Base-by-base conservation (phyloP, 2,113 vertebrate genomes). In the Chloropsis cyanopogon region DNA sequence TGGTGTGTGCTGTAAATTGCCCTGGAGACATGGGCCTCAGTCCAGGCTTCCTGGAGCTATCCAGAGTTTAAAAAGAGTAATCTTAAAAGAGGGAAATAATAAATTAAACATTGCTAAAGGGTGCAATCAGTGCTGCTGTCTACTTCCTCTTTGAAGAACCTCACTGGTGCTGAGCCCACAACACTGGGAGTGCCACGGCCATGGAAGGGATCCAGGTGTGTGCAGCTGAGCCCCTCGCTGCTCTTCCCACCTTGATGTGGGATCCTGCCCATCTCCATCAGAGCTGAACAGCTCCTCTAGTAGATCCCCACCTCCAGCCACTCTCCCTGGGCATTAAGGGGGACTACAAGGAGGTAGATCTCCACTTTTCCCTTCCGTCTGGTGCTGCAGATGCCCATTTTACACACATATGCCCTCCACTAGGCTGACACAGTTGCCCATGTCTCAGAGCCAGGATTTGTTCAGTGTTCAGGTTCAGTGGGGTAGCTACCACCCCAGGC, bases 211-310 rank as follows among this genome's bases (percentile, higher is more conserved):
- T 59, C 8, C 33, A 65, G 19, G 10, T 44, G 24, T 41, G 41
- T 21, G 28, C 69, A 63, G 14, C 13, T 52, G 68, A 56, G 21
- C 12, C 42, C 12, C 22, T 35, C 0, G 0, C 23, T 68, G 49
- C 26, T 56, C 12, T 52, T 70, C 17, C 60, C 31, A 46, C 17
- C 46, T 18, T 11, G 6, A 49, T 28, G 12, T 78, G 72, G 56
- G 31, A 57, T 53, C 50, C 47, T 73, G 20, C 37, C n/a, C 14
- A 41, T 12, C 22, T 69, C 41, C 42, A 37, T 19, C 1, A 0
- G 41, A 69, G 44, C 35, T 44, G 68, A 56, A 37, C 26, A 68
- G 33, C 54, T 77, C 25, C 46, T 56, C 28, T 42, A 13, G 21
- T 2, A 13, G 11, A 37, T 60, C 26, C 26, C 23, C 54, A 66